phyloP scores from a whole-genome alignment of 2,113 vertebrate genomes.

The Sula dactylatra region DNA sequence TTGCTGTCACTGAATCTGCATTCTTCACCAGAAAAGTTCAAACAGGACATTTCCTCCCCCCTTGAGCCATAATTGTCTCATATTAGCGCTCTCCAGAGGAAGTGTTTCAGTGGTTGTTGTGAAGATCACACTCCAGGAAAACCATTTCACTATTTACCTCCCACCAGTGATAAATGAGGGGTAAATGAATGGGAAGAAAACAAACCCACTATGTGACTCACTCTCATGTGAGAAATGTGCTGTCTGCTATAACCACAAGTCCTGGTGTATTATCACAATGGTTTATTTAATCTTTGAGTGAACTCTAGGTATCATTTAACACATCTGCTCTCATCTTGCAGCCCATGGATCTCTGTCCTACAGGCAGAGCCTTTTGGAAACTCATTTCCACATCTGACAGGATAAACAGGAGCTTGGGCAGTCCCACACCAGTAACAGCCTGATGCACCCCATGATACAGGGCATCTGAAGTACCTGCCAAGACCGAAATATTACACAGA shows the following conservation, averaged over 20 bases:
- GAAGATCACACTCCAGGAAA: slow-evolving; percentile 6
- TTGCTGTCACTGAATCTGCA: neutral
- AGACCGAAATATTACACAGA: neutral
- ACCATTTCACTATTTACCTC: neutral
- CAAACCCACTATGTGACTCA: neutral
- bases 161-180: neutral
- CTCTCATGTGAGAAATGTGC: slow-evolving; percentile 1
- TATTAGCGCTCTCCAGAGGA: neutral
- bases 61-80: neutral
- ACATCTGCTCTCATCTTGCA: neutral
- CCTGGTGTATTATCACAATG: neutral
- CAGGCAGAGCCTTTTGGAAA: neutral
- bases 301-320: neutral
- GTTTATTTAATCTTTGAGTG: slow-evolving; percentile 23
- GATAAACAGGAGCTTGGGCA: neutral
- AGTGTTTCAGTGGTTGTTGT: neutral
- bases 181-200: neutral
- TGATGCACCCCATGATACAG: neutral
- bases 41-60: neutral
- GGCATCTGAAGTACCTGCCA: neutral
- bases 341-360: neutral
- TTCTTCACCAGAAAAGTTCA: neutral
- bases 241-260: neutral
- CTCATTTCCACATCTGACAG: neutral
- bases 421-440: neutral